Evolutionary conservation across 2,888 invertebrate species (phyloP), one percentile per base, ranked within the genome.

Genomic region (Lepidochrysops patricia): DNA sequence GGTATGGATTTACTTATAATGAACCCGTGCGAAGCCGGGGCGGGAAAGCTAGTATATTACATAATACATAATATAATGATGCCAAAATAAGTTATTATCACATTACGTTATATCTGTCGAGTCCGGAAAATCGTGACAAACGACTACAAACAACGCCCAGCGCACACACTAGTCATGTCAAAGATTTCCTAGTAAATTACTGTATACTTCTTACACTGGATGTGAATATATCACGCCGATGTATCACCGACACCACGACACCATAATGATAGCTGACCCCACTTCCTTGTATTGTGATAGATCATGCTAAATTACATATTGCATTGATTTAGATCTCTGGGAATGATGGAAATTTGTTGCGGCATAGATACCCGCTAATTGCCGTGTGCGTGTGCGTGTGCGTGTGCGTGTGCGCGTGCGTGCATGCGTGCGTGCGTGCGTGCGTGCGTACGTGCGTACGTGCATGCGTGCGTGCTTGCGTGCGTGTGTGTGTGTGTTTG

Each of bases 171-270:
- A 50, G 26, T 26, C 50, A 43, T 43, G 43, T n/a, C n/a, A n/a
- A n/a, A n/a, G n/a, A n/a, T n/a, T n/a, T n/a, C n/a, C n/a, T n/a
- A n/a, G 23, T 9, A 43, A 43, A 43, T 23, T 19, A 19, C 9
- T 19, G 19, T 15, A 9, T 19, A 12, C 19, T 4, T 37, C 15
- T 35, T 15, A 43, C 43, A 43, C 19, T 12, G 0, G 23, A 19
- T 1, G 4, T 19, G 19, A 43, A 43, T 43, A 19, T 9, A 23
- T 43, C 43, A 43, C 37, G 2, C 37, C 23, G 43, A 43, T 23
- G 43, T 43, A 43, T 43, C 43, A 43, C 43, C 43, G n/a, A n/a
- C n/a, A 43, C 23, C 43, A 43, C 23, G 43, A 43, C 43, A 43
- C 43, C 43, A 12, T 43, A 43, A 43, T 43, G 43, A 43, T 43